phyloP scores from a whole-genome alignment of 1,140 invertebrate genomes.

The Pogonomyrmex californicus region DNA sequence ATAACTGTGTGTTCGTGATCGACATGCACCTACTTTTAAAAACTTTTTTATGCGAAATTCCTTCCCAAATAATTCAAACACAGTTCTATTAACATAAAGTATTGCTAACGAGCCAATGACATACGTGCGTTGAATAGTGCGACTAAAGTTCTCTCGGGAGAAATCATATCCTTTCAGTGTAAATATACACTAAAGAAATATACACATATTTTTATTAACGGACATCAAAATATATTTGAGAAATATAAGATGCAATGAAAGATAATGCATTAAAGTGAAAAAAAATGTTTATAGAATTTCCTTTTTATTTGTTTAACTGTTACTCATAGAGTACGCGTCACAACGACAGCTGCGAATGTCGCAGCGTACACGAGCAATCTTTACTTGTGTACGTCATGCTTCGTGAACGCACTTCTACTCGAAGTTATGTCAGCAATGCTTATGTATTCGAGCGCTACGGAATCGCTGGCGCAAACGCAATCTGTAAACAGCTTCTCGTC shows the following conservation, averaged over 20 bases:
- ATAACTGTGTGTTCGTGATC: slow-evolving; percentile 55
- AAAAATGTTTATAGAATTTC: not conserved
- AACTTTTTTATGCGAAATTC: slow-evolving; percentile 47
- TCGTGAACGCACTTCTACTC: not conserved
- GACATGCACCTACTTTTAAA: slow-evolving; percentile 62
- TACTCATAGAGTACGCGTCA: not conserved
- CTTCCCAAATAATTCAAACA: slow-evolving; percentile 5
- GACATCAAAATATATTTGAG: not conserved
- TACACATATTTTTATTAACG: not conserved
- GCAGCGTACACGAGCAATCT: not conserved
- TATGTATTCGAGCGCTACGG: slow-evolving; percentile 15
- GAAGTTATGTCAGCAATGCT: slow-evolving; percentile 40
- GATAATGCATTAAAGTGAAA: not conserved
- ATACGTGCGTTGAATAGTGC: not conserved
- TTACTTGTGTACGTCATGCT: not conserved
- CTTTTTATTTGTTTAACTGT: not conserved
- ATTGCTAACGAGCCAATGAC: not conserved
- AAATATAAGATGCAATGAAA: not conserved
- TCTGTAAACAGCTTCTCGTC: slow-evolving; percentile 32
- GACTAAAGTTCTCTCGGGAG: not conserved
- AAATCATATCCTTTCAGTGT: not conserved
- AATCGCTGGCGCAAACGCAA: not conserved
- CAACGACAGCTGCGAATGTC: not conserved
- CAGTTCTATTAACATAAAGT: not conserved
- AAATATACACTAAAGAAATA: not conserved